These are phyloP conservation scores for Lasioglossum baleicum DNA, from an alignment of 1,140 invertebrate genomes.

Conservation along the genomic window DNA sequence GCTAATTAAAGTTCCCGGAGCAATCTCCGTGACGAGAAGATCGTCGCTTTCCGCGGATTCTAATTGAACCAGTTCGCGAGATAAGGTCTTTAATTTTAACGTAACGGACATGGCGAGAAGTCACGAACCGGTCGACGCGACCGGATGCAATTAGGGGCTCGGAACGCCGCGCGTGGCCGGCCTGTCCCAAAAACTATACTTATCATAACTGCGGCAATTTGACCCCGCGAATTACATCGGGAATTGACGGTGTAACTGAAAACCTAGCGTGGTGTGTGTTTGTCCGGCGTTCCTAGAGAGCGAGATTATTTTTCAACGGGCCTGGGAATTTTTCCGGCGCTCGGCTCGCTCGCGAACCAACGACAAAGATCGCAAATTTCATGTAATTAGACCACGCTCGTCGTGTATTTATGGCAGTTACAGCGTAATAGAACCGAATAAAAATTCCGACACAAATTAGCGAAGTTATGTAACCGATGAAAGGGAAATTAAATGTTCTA, in stretches of 20 bases:
- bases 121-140: conserved; percentile 57
- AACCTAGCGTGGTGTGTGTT: neutral
- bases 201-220: conserved; percentile 27
- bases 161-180: neutral
- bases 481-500: no score
- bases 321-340: neutral
- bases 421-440: no score
- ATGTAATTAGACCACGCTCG: no score
- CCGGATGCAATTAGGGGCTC: conserved; percentile 32
- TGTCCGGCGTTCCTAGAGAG: neutral
- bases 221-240: neutral
- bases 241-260: conserved; percentile 16
- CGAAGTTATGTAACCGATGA: no score
- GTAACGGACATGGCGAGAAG: conserved; percentile 56
- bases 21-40: conserved; percentile 61
- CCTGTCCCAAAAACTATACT: conserved; percentile 20
- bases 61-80: conserved; percentile 63
- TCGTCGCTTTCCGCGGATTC: conserved; percentile 63
- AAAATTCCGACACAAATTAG: no score
- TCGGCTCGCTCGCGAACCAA: no score
- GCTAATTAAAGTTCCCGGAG: conserved; percentile 61
- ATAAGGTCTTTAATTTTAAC: conserved; percentile 69
- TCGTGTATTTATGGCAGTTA: no score
- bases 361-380: no score
- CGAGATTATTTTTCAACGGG: neutral